Evolutionary conservation across 2,113 vertebrate species (phyloP).

Genomic region (Elgaria multicarinata): DNA sequence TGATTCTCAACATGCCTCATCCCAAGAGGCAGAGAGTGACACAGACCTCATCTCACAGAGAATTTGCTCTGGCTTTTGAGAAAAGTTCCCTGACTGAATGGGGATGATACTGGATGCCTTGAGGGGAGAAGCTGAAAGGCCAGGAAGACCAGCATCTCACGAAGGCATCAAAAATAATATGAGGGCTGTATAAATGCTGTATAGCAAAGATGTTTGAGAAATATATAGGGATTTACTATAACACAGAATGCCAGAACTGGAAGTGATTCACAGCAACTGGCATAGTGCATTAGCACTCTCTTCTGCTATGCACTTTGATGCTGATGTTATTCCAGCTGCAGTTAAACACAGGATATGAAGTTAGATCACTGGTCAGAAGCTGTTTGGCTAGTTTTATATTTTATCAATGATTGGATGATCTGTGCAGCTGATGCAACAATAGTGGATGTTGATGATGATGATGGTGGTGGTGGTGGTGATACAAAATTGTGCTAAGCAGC

Average conservation of each 20-base stretch:
- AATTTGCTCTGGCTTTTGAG: no score
- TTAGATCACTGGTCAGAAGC: neutral
- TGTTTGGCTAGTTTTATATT: neutral
- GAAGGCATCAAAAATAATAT: neutral
- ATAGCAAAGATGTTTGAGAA: neutral
- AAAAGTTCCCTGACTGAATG: neutral
- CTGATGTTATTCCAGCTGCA: neutral
- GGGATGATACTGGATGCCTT: neutral
- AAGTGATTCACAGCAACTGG: neutral
- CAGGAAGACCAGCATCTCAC: neutral
- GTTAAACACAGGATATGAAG: neutral
- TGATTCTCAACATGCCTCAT: neutral
- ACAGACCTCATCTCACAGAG: neutral
- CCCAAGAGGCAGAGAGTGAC: neutral
- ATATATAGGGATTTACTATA: neutral
- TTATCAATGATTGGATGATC: neutral
- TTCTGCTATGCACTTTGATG: neutral
- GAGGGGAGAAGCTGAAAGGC: neutral
- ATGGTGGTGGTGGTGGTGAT: neutral
- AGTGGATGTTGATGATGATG: neutral
- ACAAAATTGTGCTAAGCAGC: neutral
- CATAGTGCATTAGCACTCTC: neutral
- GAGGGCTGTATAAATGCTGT: neutral
- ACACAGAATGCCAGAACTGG: neutral
- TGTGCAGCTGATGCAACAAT: neutral